Evolutionary conservation across 1,140 invertebrate genomes (phyloP), one percentile per base, ranked within the genome.

Genomic region (Colletes latitarsis): DNA sequence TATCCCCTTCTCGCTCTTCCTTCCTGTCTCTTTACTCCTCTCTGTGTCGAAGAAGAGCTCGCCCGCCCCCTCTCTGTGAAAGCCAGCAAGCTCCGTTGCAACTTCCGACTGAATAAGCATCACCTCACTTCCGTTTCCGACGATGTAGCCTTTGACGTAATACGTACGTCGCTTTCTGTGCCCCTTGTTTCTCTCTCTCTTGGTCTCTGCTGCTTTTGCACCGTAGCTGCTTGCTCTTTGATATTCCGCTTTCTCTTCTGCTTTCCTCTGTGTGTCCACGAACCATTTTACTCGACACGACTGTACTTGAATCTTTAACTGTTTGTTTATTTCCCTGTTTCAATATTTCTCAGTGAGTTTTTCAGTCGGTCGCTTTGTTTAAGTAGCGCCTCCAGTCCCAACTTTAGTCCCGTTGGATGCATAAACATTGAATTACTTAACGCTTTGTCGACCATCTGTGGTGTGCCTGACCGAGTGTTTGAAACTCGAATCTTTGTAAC

Each of bases 81-180:
- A 87, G 85, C 89, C 87, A 89, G 82, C 82, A 90, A 91, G 87
- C 85, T 90, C 77, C 86, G 81, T 88, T 91, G 88, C 88, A 90
- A 90, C 90, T 91, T 91, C 90, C 90, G 88, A 91, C 88, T 89
- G 90, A 91, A 91, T 91, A 91, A 91, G 90, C 90, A 91, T 91
- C 89, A 88, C 86, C 84, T 89, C 88, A 88, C 90, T 91, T 91
- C 88, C 90, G 87, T 86, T 90, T 91, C 89, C 85, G 85, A 90
- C 87, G 88, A 91, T 90, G 86, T 88, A 88, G 88, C 87, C 90
- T 91, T 91, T 91, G 90, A 91, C 89, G 89, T 90, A 91, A 91
- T 90, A 88, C 84, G 88, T 89, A 89, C 83, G 85, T 73, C 79
- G 63, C 43, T 21, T 52, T 62, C 46, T 53, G 66, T 75, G 21